A percentile compares a stretch with the other conserved stretches of the same genome.
Conservation (phyloP, 2,797 vertebrate genomes). For the Smutsia temminckii region DNA sequence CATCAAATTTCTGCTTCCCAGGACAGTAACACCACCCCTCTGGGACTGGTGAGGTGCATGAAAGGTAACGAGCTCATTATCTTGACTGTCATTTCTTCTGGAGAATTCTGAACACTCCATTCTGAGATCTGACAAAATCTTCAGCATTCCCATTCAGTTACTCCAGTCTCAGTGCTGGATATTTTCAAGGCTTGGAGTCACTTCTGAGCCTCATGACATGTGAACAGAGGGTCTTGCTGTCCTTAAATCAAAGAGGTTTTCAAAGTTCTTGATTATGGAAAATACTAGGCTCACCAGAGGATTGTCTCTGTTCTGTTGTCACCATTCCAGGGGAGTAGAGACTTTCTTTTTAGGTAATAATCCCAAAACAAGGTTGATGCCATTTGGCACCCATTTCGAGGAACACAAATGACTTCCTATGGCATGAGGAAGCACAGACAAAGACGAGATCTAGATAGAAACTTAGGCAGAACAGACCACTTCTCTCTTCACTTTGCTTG, state of each 20-base stretch:
- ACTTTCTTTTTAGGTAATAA: neutral
- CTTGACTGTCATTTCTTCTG: neutral
- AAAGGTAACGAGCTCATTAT: neutral
- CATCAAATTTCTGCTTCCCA: neutral
- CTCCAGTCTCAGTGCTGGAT: neutral
- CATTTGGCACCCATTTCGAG: neutral
- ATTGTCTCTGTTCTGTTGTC: neutral
- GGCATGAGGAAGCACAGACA: neutral
- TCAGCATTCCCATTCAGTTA: neutral
- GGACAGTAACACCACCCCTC: neutral
- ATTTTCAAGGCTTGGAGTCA: neutral
- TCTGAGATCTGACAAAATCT: neutral
- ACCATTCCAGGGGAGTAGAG: neutral
- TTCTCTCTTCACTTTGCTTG: neutral
- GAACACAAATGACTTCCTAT: neutral
- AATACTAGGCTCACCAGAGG: neutral
- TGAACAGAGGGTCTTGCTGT: neutral
- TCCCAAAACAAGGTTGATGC: neutral
- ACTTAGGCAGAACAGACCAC: neutral
- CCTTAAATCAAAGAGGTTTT: neutral
- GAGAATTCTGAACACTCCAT: neutral
- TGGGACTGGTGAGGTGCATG: accelerated
- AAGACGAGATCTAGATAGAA: neutral
- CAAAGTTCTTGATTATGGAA: neutral
- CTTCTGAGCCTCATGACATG: neutral